phyloP scores from a whole-genome alignment of 2,888 invertebrate genomes.

The Siphlonurus alternatus region DNA sequence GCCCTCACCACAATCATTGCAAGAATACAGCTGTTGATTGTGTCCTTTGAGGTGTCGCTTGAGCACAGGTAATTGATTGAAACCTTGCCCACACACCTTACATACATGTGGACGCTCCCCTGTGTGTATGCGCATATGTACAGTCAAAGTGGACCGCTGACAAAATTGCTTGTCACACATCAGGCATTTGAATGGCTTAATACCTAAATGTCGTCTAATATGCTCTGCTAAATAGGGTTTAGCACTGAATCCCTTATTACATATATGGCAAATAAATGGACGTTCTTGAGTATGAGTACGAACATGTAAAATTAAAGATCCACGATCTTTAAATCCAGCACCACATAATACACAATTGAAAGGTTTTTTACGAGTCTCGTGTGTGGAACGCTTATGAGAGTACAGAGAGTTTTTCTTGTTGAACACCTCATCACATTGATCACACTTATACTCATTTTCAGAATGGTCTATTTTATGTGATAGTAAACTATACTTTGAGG shows the following conservation, averaged over 20 bases:
- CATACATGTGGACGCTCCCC: slow-evolving; percentile 6
- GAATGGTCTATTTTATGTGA: not conserved
- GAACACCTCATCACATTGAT: not conserved
- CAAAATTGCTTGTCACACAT: not conserved
- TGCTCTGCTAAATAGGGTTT: not conserved
- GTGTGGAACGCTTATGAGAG: not conserved
- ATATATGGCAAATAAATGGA: slow-evolving; percentile 28
- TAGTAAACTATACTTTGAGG: too few species aligned
- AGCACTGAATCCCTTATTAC: not conserved
- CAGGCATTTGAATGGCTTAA: not conserved
- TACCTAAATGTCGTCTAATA: not conserved
- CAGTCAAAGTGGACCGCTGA: not conserved
- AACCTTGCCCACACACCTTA: not conserved
- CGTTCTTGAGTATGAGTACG: slow-evolving; percentile 40
- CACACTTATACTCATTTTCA: not conserved
- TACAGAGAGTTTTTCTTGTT: not conserved
- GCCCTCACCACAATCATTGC: not conserved
- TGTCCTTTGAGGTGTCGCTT: not conserved
- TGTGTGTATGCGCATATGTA: not conserved
- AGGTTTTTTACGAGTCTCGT: not conserved
- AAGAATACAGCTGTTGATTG: not conserved
- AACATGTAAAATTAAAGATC: slow-evolving; percentile 31
- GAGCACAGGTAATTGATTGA: slow-evolving; percentile 6
- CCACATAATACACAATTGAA: not conserved
- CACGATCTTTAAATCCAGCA: not conserved